These are phyloP conservation scores for Nomada fucata DNA, from an alignment of 2,888 invertebrate genomes.

Conservation along the genomic window DNA sequence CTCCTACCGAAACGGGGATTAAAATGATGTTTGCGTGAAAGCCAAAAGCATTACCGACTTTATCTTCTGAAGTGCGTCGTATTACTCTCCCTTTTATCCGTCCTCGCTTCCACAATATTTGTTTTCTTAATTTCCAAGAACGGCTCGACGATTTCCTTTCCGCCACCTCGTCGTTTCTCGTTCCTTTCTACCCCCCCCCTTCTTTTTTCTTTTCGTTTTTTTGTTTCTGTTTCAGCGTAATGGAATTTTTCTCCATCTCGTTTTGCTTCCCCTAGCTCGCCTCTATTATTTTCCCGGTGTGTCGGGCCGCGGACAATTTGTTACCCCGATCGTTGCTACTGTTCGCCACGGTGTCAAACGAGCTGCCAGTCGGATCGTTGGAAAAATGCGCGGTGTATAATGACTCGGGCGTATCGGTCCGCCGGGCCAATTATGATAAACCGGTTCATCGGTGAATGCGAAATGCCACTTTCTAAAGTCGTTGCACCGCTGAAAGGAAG, in stretches of 20 bases:
- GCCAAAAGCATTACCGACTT: constrained; percentile 84
- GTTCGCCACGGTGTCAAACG: constrained; percentile 31
- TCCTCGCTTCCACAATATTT: constrained; percentile 74
- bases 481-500: constrained; percentile 47
- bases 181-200: too few relatives aligned
- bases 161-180: neutral
- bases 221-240: neutral
- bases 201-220: neutral
- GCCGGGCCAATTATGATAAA: constrained; percentile 57
- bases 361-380: constrained; percentile 39
- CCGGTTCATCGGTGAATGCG: constrained; percentile 66
- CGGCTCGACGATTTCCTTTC: constrained; percentile 10
- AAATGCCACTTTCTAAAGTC: constrained; percentile 62
- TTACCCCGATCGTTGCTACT: neutral
- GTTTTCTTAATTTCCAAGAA: constrained; percentile 73
- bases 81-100: constrained; percentile 83
- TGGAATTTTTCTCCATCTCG: neutral
- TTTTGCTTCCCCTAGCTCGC: too few relatives aligned
- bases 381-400: constrained; percentile 47
- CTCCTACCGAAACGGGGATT: constrained; percentile 79
- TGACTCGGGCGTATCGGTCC: constrained; percentile 54
- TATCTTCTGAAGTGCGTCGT: constrained; percentile 82
- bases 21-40: constrained; percentile 84
- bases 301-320: neutral
- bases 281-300: too few relatives aligned